Evolutionary conservation across 1,140 invertebrate genomes (phyloP).

Genomic region (Fopius arisanus): DNA sequence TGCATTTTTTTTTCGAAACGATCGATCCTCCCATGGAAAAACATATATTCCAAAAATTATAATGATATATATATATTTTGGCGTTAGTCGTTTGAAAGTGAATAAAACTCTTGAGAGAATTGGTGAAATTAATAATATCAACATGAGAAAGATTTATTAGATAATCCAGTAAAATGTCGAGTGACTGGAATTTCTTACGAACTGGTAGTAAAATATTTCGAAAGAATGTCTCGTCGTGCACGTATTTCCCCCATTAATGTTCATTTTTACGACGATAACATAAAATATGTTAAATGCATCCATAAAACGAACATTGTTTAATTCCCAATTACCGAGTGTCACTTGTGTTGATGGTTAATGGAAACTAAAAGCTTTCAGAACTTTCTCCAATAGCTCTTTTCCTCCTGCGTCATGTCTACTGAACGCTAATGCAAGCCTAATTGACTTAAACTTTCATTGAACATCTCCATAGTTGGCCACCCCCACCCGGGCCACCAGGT

Average conservation of each 20-base stretch:
- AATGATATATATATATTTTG: no score
- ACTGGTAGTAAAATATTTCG: neutral
- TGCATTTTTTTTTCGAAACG: neutral
- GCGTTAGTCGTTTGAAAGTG: no score
- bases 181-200: no score
- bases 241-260: neutral
- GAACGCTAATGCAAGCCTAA: constrained; percentile 47
- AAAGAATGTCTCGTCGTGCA: neutral
- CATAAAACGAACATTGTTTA: neutral
- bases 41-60: no score
- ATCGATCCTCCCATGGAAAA: no score
- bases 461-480: constrained; percentile 22
- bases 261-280: neutral
- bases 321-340: neutral
- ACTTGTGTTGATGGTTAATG: constrained; percentile 28
- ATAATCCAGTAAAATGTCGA: no score
- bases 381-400: constrained; percentile 46
- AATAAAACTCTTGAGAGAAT: no score
- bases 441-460: constrained; percentile 44
- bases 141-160: no score
- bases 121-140: no score
- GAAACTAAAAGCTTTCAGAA: constrained; percentile 51
- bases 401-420: constrained; percentile 45
- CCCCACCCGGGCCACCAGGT: neutral
- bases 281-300: neutral